Base-by-base conservation (phyloP, 2,888 invertebrate species). In the Drosophila hamatofila region DNA sequence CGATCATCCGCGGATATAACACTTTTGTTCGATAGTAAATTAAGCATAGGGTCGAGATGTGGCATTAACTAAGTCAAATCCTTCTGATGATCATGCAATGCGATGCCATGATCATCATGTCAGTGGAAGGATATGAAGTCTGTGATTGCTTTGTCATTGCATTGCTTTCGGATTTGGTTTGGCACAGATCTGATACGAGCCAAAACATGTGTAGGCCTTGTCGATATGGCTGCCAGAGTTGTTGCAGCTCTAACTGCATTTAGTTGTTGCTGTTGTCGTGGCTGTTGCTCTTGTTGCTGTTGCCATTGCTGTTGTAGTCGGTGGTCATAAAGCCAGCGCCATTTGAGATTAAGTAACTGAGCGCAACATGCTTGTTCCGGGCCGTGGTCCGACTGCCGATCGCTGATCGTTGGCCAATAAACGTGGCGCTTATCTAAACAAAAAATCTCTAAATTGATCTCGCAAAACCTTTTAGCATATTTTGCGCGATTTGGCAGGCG, bases 381-480 rank as follows among this genome's bases (percentile, higher is more conserved):
- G 57, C 60, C 35, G 79, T 7, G 14, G 30, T 49, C 49, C 30
- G 49, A 67, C 62, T 51, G 70, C 27, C 48, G 49, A 12, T 49
- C 49, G 72, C 59, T 54, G 80, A 75, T 46, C 75, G 74, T 86
- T 81, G 83, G 83, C 80, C 90, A 85, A 86, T 85, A 86, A 88
- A 86, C 89, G 87, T 76, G 55, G 52, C 62, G 69, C 76, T 85
- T 88, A 88, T 88, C 88, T 90, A 71, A 83, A 89, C 86, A 83
- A 71, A 85, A 86, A 85, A 88, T 88, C 88, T 88, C 73, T 83
- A 88, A 87, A 87, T 88, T 89, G 88, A 85, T 85, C 84, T 89
- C 83, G 86, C 81, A 83, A 88, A 89, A 88, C 90, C 90, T 88
- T 89, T 88, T 89, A 90, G 90, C 90, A 88, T 88, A 89, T 89